Conservation (phyloP, 2,113 vertebrate genomes). For the Hemiprocne comata region DNA sequence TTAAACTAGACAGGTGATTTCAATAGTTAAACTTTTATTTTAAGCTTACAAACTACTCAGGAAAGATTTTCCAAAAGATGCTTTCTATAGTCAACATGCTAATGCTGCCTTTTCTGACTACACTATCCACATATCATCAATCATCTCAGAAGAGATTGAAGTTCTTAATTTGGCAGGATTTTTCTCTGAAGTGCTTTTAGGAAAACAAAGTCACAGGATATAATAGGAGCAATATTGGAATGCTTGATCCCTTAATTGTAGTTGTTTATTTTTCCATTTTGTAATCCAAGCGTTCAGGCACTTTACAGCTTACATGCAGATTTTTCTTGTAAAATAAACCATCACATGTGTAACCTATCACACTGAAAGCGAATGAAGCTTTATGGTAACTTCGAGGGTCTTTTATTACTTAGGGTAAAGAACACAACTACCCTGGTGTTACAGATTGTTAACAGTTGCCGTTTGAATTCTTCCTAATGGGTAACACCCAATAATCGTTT, state of each 20-base stretch:
- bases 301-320: constrained; percentile 46
- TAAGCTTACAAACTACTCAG: background rate
- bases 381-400: constrained; percentile 49
- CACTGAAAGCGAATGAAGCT: constrained; percentile 32
- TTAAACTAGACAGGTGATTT: background rate
- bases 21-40: background rate
- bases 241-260: constrained; percentile 30
- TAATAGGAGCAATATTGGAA: background rate
- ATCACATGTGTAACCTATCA: constrained; percentile 52
- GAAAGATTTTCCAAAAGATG: background rate
- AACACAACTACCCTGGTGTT: constrained; percentile 7
- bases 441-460: constrained; percentile 52
- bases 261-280: constrained; percentile 40
- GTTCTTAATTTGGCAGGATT: background rate
- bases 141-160: background rate
- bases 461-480: constrained; percentile 60
- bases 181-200: constrained; percentile 28
- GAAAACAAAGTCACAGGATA: background rate
- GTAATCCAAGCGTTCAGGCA: background rate
- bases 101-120: background rate
- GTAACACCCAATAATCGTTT: constrained; percentile 61
- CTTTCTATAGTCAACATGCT: background rate
- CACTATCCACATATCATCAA: background rate
- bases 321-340: constrained; percentile 60
- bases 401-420: constrained; percentile 43